phyloP scores from a whole-genome alignment of 1,140 invertebrate species.

The Chionoecetes opilio region DNA sequence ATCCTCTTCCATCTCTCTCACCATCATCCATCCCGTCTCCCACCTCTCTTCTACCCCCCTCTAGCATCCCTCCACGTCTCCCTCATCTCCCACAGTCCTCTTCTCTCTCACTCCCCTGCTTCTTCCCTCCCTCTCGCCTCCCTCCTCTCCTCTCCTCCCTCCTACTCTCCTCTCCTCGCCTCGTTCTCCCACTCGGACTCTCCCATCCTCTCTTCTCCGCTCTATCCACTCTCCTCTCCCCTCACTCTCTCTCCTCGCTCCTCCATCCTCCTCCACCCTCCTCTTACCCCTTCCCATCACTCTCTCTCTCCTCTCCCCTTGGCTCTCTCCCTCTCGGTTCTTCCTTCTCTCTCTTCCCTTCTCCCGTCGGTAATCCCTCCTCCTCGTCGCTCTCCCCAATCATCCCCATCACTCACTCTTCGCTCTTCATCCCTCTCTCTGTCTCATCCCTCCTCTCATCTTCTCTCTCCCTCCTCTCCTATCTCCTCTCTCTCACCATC shows the following conservation, averaged over 20 bases:
- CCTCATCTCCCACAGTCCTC: too few species aligned
- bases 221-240: background rate
- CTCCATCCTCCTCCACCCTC: background rate
- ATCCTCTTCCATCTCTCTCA: too few species aligned
- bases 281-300: background rate
- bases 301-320: too few species aligned
- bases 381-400: background rate
- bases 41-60: too few species aligned
- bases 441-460: background rate
- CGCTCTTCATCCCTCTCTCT: background rate
- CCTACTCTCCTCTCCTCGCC: background rate
- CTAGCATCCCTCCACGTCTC: background rate
- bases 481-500: background rate
- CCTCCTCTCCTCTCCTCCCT: too few species aligned
- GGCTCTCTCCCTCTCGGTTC: background rate
- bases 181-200: background rate
- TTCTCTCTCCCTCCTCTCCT: background rate
- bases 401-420: background rate
- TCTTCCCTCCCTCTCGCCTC: too few species aligned
- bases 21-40: too few species aligned
- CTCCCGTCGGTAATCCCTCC: background rate
- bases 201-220: background rate
- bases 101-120: too few species aligned
- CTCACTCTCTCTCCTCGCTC: background rate
- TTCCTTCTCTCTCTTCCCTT: background rate